Evolutionary conservation across 2,797 vertebrate species (phyloP).

Genomic region (Cebuella pygmaea): DNA sequence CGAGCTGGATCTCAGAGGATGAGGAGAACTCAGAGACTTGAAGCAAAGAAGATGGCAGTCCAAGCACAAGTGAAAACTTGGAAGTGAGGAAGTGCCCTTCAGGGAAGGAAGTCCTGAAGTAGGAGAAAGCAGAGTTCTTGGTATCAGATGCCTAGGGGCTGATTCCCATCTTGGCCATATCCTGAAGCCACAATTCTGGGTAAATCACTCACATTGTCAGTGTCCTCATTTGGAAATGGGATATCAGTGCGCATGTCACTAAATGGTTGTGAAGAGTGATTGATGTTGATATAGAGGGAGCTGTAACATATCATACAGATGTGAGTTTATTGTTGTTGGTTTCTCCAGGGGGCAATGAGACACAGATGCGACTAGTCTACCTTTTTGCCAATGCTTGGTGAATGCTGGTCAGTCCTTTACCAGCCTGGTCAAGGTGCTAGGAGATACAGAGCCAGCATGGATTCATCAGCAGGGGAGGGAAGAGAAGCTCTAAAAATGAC

Average conservation of each 20-base stretch:
- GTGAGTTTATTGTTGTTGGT: neutral
- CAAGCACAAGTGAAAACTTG: neutral
- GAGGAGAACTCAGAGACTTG: neutral
- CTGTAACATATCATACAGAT: neutral
- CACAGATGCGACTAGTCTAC: neutral
- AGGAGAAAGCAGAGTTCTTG: neutral
- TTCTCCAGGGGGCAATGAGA: neutral
- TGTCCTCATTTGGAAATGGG: neutral
- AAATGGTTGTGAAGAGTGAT: neutral
- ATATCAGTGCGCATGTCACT: fast-evolving
- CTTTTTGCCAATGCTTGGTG: neutral
- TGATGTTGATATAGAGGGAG: neutral
- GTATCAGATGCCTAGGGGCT: neutral
- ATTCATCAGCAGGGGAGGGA: neutral
- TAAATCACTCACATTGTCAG: neutral
- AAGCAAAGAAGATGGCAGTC: neutral
- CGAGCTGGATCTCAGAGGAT: neutral
- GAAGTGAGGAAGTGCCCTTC: neutral
- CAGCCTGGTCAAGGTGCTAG: neutral
- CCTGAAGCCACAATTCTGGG: neutral
- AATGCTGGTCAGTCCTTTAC: neutral
- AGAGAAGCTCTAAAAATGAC: neutral
- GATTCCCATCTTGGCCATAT: neutral
- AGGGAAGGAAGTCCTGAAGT: neutral
- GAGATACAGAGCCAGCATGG: neutral